Base-by-base conservation (phyloP, 2,888 invertebrate species). In the Schizaphis graminum region DNA sequence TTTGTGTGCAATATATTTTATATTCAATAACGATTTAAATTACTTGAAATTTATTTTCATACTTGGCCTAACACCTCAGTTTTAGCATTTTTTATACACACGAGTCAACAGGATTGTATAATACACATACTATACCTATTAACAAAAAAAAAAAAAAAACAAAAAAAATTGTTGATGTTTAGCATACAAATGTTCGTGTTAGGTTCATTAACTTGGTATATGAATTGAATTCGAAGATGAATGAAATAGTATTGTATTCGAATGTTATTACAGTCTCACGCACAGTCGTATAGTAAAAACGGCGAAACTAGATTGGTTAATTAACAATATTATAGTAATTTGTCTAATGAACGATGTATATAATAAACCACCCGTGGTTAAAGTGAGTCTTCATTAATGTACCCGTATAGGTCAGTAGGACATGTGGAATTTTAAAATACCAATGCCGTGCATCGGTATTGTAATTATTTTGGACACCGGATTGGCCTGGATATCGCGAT, bases 331-430 rank as follows among this genome's bases (percentile, higher is more conserved):
- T 56, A 26, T n/a, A 26, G 61, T 41, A 67, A 35, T 67, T 92
- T 88, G 92, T 92, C n/a, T 92, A 44, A 44, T n/a, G 26, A 28
- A 53, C 13, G 41, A 1, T 26, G 24, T 41, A 56, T 35, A 47
- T 1, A 86, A 77, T 77, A 77, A 47, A 49, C 85, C 44, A 89
- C 47, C 61, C 88, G 67, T 41, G 84, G 84, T 86, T 88, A 35
- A 77, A 89, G 61, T 89, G 89, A 93, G 3, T 10, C 44, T 93
- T 61, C 57, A 57, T 93, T 93, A 85, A 85, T 35, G 89, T 49
- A 16, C 49, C 57, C 90, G 90, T 93, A 93, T 49, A 41, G 93
- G 93, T 93, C 93, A 93, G 84, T 93, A n/a, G 93, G 84, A 86
- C 93, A 16, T 88, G 44, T 44, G 61, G 61, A n/a, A 61, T 47